Conservation (phyloP, 37 sponge, comb jelly and placozoan species). For the Hormiphora californensis region DNA sequence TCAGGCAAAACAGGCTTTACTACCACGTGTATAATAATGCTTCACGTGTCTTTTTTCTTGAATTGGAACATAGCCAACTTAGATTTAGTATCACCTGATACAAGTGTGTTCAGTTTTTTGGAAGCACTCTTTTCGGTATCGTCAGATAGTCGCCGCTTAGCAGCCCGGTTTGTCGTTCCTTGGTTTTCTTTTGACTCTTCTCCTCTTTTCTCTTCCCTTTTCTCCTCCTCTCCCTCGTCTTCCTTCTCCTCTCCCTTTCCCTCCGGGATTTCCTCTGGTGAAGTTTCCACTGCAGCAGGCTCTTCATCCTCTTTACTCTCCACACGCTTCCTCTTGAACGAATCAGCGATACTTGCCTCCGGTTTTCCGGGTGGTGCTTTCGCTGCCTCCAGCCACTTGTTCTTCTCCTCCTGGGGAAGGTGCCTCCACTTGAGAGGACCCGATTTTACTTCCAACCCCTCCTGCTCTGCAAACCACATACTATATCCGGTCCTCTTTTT, state of each 20-base stretch:
- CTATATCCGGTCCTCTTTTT: constrained; percentile 41
- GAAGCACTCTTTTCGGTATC: no score
- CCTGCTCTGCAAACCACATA: constrained; percentile 30
- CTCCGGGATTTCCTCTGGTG: neutral
- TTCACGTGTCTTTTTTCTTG: constrained; percentile 25
- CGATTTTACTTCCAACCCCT: neutral
- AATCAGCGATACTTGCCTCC: neutral
- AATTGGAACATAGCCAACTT: constrained; percentile 32
- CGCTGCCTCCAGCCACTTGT: constrained; percentile 40
- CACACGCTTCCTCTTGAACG: neutral
- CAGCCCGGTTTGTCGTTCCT: no score
- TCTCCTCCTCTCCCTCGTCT: neutral
- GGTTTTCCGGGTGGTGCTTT: neutral
- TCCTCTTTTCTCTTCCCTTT: neutral
- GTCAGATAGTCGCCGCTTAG: no score
- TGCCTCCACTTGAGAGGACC: constrained; percentile 27
- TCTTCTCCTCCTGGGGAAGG: constrained; percentile 13
- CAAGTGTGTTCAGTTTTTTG: no score
- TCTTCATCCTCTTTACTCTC: neutral
- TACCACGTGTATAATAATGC: no score
- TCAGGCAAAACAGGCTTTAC: no score
- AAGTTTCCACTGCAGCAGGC: neutral
- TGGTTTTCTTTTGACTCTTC: no score
- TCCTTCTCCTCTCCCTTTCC: neutral
- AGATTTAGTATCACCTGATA: neutral